These are phyloP conservation scores for Stenopsyche tienmushanensis DNA, from an alignment of 1,140 invertebrate genomes.

Conservation along the genomic window DNA sequence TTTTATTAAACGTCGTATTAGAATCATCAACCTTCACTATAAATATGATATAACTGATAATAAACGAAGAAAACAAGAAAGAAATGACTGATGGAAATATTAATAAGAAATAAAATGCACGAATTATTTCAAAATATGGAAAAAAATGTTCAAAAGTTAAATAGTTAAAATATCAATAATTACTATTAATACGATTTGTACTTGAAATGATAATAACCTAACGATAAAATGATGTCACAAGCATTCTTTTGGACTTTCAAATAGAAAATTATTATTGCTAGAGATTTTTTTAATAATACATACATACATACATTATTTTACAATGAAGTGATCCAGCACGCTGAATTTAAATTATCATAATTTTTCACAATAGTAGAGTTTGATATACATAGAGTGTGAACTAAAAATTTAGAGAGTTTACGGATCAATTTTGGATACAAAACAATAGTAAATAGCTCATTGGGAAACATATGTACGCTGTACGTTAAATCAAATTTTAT, in stretches of 20 bases:
- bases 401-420: constrained; percentile 16
- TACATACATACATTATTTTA: constrained; percentile 23
- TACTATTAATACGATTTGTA: constrained; percentile 40
- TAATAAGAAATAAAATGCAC: too few relatives aligned
- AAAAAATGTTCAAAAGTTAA: too few relatives aligned
- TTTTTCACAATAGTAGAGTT: constrained; percentile 13
- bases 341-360: constrained; percentile 11
- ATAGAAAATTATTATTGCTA: constrained; percentile 39
- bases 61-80: too few relatives aligned
- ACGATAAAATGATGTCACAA: constrained; percentile 3
- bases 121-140: too few relatives aligned
- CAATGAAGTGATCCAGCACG: constrained; percentile 24
- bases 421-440: neutral
- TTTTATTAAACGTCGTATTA: too few relatives aligned
- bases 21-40: too few relatives aligned
- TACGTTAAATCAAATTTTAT: neutral
- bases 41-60: too few relatives aligned
- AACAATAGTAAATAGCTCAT: neutral
- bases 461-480: neutral
- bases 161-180: too few relatives aligned
- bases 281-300: constrained; percentile 29
- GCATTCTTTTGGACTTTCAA: neutral
- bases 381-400: constrained; percentile 3
- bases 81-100: too few relatives aligned
- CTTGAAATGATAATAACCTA: constrained; percentile 37